Percentiles rank a stretch among this genome's conserved stretches.
Conservation (phyloP, 2,797 vertebrate species). For the Notoglanidium macrostoma region DNA sequence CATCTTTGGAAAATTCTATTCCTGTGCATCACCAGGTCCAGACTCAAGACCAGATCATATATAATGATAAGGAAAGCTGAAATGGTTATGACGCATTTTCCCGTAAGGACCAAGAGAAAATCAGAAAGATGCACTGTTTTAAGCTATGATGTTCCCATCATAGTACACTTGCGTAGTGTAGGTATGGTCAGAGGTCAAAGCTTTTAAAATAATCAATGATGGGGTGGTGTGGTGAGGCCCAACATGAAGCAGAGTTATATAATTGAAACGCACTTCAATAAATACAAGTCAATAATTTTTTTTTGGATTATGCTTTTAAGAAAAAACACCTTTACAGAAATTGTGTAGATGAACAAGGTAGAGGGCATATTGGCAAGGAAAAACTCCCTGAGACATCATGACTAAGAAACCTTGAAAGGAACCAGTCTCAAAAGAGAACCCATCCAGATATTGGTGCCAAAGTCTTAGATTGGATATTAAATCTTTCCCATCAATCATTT, state of each 20-base stretch:
- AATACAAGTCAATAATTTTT: background rate
- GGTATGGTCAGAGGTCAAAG: background rate
- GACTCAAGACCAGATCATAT: background rate
- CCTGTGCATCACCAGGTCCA: conserved; percentile 12
- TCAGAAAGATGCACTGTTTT: background rate
- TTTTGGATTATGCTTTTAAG: background rate
- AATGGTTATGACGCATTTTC: background rate
- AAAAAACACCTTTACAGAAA: background rate
- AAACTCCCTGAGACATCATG: background rate
- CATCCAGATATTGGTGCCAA: background rate
- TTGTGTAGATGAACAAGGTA: background rate
- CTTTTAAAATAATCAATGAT: background rate
- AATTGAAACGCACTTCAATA: background rate
- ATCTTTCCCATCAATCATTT: background rate
- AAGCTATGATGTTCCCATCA: background rate
- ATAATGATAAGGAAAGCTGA: background rate
- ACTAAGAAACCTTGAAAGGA: background rate
- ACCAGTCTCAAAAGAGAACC: background rate
- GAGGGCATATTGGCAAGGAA: background rate
- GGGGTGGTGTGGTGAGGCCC: background rate
- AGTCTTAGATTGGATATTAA: background rate
- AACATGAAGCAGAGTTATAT: background rate
- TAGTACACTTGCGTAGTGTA: background rate
- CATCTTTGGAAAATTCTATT: conserved; percentile 41
- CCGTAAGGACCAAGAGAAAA: background rate